These are phyloP conservation scores for Sebastiscus albofasciatus DNA, from an alignment of 2,797 vertebrate genomes.

Conservation along the genomic window DNA sequence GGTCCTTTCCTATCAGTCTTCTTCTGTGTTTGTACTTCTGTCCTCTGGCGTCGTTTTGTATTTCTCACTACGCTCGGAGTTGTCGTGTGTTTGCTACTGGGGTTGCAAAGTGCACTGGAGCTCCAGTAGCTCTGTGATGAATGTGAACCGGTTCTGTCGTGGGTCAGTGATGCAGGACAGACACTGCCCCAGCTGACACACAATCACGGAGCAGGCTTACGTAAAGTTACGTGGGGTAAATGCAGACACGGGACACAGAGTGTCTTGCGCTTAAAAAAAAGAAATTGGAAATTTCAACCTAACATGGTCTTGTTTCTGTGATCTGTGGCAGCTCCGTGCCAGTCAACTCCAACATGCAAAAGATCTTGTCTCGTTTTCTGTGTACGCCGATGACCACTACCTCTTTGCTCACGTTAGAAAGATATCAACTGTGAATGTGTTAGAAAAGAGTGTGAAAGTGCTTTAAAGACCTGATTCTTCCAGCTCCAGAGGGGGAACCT, in stretches of 20 bases:
- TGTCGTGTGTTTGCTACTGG: constrained; percentile 34
- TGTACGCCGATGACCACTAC: constrained; percentile 67
- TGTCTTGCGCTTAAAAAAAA: neutral
- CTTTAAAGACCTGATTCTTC: neutral
- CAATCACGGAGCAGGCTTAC: constrained; percentile 45
- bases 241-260: neutral
- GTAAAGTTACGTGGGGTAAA: neutral
- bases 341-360: constrained; percentile 64
- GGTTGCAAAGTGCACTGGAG: constrained; percentile 30
- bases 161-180: constrained; percentile 60
- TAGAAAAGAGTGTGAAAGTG: constrained; percentile 37
- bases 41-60: constrained; percentile 22
- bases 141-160: constrained; percentile 52
- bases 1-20: constrained; percentile 32
- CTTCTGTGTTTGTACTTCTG: constrained; percentile 28
- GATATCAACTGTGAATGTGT: constrained; percentile 48
- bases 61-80: constrained; percentile 24
- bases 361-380: constrained; percentile 59
- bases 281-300: neutral
- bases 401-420: constrained; percentile 60
- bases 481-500: neutral
- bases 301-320: constrained; percentile 40
- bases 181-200: constrained; percentile 70
- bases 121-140: constrained; percentile 51
- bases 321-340: constrained; percentile 70